Base-by-base conservation (phyloP, 2,888 invertebrate genomes). In the Suillia variegata region DNA sequence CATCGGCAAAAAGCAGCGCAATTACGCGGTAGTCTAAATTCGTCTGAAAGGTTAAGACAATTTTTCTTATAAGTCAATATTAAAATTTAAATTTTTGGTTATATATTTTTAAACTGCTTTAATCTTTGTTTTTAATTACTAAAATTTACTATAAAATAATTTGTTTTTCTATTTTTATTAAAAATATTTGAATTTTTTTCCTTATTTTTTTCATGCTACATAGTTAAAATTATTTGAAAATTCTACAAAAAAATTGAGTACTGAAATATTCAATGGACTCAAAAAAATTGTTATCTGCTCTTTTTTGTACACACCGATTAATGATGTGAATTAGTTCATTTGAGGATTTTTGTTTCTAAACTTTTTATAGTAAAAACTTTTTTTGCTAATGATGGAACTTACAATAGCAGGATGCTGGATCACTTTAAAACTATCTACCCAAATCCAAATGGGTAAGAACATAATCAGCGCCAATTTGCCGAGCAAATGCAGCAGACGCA, bases 401-500 rank as follows among this genome's bases (percentile, higher is more conserved):
- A 90, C 89, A 79, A 88, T 83, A 58, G 84, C 82, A 24, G 87
- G 83, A 80, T 91, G 87, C 31, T 86, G 80, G 38, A 89, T 73
- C 21, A 93, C 85, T 71, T 83, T 84, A 53, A 84, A 79, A 50
- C 89, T 83, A 80, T 94, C 94, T 62, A 87, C 84, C 66, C 87
- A 82, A 31, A 92, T 67, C 96, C 96, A 96, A 69, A 94, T 84
- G 42, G 96, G 96, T 64, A 90, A 79, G 76, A 96, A 94, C 85
- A 94, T 87, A 67, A 89, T 82, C 57, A 93, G 84, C 51, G 95
- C 91, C 60, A 94, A 82, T 70, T 91, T 86, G 45, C 93, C 92
- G 56, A 96, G 85, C 63, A 93, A 84, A 69, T 90, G 87, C 42
- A 98, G 84, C 68, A 98, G 85, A 47, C 94, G 86, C 73, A 98